Evolutionary conservation across 2,888 invertebrate species (phyloP), one percentile per base, ranked within the genome.

Genomic region (Platycheirus rosarum): DNA sequence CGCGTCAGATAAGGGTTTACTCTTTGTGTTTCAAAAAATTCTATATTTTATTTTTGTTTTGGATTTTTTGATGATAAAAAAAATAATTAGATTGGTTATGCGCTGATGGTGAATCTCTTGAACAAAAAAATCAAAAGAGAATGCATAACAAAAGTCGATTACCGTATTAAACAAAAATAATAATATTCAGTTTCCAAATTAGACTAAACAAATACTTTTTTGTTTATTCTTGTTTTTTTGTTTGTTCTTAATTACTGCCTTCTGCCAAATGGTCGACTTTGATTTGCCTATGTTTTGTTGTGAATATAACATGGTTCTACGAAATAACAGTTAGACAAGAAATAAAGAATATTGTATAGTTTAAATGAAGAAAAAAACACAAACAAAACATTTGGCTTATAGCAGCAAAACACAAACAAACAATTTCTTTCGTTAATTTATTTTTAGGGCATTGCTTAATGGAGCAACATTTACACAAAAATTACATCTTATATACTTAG

Each of bases 401-500:
- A 57, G 68, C 68, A 65, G 75, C 79, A 73, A 79, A 71, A 63
- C 63, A 71, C 69, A 84, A 84, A 80, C 76, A 84, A 84, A 77
- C 89, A 88, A 89, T 88, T 88, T 89, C 85, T 87, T 89, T 89
- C 88, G 87, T 90, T 90, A 87, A 90, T 90, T 90, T 91, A 89
- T 89, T 90, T 91, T 89, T 90, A 91, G 91, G 90, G 93, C 93
- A 88, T 93, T 93, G 73, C 91, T 92, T 88, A 90, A 91, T 53
- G 93, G 93, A 42, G 93, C 95, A 63, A 93, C 94, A 53, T 99
- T 99, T 92, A 94, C 95, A 85, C 95, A 97, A 91, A 96, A 98
- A 91, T 94, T 99, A 74, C 99, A 99, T 92, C 95, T 99, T 90
- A 97, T 99, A 90, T 99, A 99, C 92, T 93, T 99, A 88, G 96